Evolutionary conservation across 2,888 invertebrate genomes (phyloP), one percentile per base, ranked within the genome.

Genomic region (Lypha dubia): DNA sequence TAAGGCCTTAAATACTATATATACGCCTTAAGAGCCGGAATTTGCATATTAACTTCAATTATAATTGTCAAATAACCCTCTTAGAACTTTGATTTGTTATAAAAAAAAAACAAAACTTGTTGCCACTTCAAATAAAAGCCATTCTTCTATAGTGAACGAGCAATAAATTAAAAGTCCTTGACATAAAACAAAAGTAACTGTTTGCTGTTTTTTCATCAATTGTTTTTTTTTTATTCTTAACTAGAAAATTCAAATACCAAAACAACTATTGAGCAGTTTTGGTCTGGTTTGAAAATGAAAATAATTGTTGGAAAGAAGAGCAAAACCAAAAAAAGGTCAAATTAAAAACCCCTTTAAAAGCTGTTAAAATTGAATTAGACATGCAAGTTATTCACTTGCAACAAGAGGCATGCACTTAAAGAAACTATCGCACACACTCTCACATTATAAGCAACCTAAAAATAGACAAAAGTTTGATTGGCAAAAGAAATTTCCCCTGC

Each of bases 361-460:
- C 80, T 77, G 77, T 68, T 67, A 56, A 83, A 83, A 86, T 86
- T 83, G 80, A 80, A 81, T 80, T 80, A 83, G 83, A 83, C 83
- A 83, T 86, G 76, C 80, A 80, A 81, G 58, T 74, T 83, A 74
- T 62, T 71, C 56, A 79, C 63, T 75, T 60, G 62, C 62, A 70
- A 63, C 44, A 68, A 67, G 71, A 51, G 67, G 46, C 41, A 49
- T 58, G 20, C 51, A 62, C 15, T 41, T 32, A 41, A 63, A 46
- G 0, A 11, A 46, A 44, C n/a, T n/a, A n/a, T n/a, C n/a, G n/a
- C n/a, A n/a, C n/a, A n/a, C n/a, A n/a, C n/a, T n/a, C n/a, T n/a
- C 32, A 44, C 22, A 20, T n/a, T 28, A 13, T 2, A 9, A n/a
- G 13, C n/a, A 62, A 7, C n/a, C n/a, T n/a, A 1, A 13, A n/a